Evolutionary conservation across 2,888 invertebrate genomes (phyloP), one percentile per base, ranked within the genome.

Genomic region (Melangyna quadrimaculata): DNA sequence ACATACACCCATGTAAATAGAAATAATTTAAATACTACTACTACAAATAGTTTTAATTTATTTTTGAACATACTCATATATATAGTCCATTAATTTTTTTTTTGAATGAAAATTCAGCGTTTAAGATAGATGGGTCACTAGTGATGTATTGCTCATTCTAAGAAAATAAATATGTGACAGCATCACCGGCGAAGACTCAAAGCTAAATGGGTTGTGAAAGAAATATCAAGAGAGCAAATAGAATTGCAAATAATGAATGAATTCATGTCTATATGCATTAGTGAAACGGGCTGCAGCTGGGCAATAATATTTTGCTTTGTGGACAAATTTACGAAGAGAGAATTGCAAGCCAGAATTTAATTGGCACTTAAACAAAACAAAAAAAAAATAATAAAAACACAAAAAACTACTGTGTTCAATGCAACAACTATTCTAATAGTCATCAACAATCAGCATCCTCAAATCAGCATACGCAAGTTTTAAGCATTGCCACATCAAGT

Each of bases 241-340:
- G 55, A 51, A 78, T 82, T 73, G 72, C 24, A 70, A 63, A 78
- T 73, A 83, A 78, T 83, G 78, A 78, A 78, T 78, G 72, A 73
- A 82, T 78, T 73, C 67, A 67, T 73, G 77, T 69, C n/a, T 29
- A 24, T 22, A n/a, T 32, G 40, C 51, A 37, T 29, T 6, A 51
- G 9, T 32, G 45, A 69, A 27, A 53, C 43, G 43, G 19, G 59
- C 57, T 78, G 17, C 2, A 1, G 57, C 73, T 67, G 19, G 22
- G 59, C 17, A 59, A 37, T 59, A 59, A 32, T 19, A 55, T 55
- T 55, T 29, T 7, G 0, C 17, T 45, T 17, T 51, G 48, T 17
- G 32, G 27, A 24, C 22, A 63, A 32, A 67, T 67, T 77, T 61
- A 9, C 17, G 8, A 69, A 19, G 19, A 63, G 43, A 63, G 27